Base-by-base conservation (phyloP, 2,113 vertebrate species). In the Tenrec ecaudatus region DNA sequence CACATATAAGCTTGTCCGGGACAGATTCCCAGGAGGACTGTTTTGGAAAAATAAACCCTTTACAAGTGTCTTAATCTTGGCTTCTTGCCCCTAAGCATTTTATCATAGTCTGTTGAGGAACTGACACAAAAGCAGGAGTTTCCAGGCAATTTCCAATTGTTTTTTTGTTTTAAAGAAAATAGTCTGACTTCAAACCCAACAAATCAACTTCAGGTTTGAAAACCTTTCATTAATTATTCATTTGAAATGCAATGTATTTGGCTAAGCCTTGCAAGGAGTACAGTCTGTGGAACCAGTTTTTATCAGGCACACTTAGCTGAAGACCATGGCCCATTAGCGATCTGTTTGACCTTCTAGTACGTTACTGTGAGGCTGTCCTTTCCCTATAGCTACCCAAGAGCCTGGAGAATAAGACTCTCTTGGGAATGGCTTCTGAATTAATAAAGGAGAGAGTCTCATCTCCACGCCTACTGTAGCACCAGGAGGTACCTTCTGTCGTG, bases 1-100 rank as follows among this genome's bases (percentile, higher is more conserved):
- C 12, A 68, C 75, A 71, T 0, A 3, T 17, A 71, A 60, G 17
- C 6, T 47, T 89, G 29, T 88, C 19, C 40, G 91, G 57, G 82
- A 82, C 33, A 89, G 14, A 92, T 64, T 71, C 4, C 6, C 60
- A 22, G 23, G 47, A 53, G 27, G 86, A 2, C n/a, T 84, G 10
- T 69, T 94, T 89, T 69, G 62, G 88, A 78, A 95, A 86, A 92
- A 36, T 4, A 86, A 90, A 71, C 10, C 69, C 66, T 80, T 89
- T 64, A 62, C 0, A 88, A 76, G n/a, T 1, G 89, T 93, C 25
- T 89, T 82, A 85, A 73, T 76, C 31, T 10, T 6, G 0, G 12
- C 16, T 66, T 40, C n/a, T 38, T 57, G 6, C 20, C 29, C 36
- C 31, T 29, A 31, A 69, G 71, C 12, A 58, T 71, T 88, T 93